Base-by-base conservation (phyloP, 2,797 vertebrate genomes). In the Chloroceryle inda region DNA sequence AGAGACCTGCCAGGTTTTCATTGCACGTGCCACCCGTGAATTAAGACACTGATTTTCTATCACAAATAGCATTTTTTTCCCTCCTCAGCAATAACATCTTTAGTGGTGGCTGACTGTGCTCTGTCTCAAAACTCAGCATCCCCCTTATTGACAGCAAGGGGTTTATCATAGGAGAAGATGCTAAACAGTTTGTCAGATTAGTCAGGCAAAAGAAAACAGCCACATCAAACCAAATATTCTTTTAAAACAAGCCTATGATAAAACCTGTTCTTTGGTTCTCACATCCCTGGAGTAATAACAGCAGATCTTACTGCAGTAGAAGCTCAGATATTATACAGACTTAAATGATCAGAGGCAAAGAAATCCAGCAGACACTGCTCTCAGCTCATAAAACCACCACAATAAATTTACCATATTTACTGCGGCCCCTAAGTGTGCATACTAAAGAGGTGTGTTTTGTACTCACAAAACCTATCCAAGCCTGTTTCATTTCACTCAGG, bases 341-440 rank as follows among this genome's bases (percentile, higher is more conserved):
- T 49, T 80, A 71, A 77, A 84, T 27, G 62, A 93, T 77, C 40
- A 92, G 56, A 91, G 44, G 40, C 27, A 78, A 95, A 89, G 87
- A 73, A 55, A 26, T 5, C 21, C 44, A 80, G 22, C 71, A 62
- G 38, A 61, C 49, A 58, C 3, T 89, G n/a, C 55, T 92, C 44
- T 90, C 47, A 72, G 37, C 58, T 92, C 37, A 44, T 52, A 56
- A 88, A 79, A 24, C 13, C 9, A 55, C 42, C 71, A 37, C 31
- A 42, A 63, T 53, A 86, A 86, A 58, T 88, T 38, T 24, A 73
- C 49, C 29, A 17, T 63, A 67, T 78, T 90, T 93, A 73, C 24
- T 56, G 40, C 55, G 78, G 31, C 35, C 55, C 76, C 69, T 19
- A 40, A 68, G 42, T 62, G 27, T 42, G 11, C 58, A 31, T 24